Percentiles rank a stretch among this genome's conserved stretches.
These are phyloP conservation scores for Poeciliopsis prolifica DNA, from an alignment of 2,113 vertebrate genomes.

Conservation along the genomic window DNA sequence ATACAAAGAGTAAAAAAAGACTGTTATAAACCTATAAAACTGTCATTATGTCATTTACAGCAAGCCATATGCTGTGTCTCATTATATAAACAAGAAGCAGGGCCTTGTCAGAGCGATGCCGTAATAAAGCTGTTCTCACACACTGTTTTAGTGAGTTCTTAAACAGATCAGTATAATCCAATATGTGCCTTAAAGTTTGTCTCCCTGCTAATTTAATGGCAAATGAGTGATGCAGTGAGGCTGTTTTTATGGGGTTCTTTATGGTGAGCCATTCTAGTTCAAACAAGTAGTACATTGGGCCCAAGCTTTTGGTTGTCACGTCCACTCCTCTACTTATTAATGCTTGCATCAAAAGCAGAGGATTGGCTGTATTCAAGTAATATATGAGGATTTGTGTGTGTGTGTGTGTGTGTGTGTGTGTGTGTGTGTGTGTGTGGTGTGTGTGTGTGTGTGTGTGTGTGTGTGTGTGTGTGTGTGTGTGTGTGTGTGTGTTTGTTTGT, in stretches of 20 bases:
- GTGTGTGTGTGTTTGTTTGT: too few relatives aligned
- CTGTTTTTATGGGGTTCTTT: slow-evolving; percentile 32
- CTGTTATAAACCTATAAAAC: slow-evolving; percentile 47
- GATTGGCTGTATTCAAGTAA: background rate
- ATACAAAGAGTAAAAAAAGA: slow-evolving; percentile 56
- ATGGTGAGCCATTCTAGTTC: slow-evolving; percentile 43
- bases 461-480: too few relatives aligned
- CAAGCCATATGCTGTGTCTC: slow-evolving; percentile 29
- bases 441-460: too few relatives aligned
- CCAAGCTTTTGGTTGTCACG: slow-evolving; percentile 50
- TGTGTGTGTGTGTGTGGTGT: too few relatives aligned
- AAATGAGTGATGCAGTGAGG: slow-evolving; percentile 28
- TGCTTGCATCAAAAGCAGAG: slow-evolving; percentile 19
- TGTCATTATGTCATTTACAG: slow-evolving; percentile 46
- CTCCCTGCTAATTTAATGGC: slow-evolving; percentile 39
- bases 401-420: too few relatives aligned
- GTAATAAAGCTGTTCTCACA: background rate
- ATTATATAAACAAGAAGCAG: slow-evolving; percentile 8
- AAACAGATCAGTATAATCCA: slow-evolving; percentile 7
- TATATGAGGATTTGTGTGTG: too few relatives aligned
- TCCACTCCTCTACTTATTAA: slow-evolving; percentile 43
- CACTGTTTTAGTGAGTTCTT: background rate
- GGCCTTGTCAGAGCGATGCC: background rate
- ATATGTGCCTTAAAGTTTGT: slow-evolving; percentile 2
- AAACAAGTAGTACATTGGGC: slow-evolving; percentile 43